These are phyloP conservation scores for Euura saliciscinereae DNA, from an alignment of 1,140 invertebrate species.

Conservation along the genomic window DNA sequence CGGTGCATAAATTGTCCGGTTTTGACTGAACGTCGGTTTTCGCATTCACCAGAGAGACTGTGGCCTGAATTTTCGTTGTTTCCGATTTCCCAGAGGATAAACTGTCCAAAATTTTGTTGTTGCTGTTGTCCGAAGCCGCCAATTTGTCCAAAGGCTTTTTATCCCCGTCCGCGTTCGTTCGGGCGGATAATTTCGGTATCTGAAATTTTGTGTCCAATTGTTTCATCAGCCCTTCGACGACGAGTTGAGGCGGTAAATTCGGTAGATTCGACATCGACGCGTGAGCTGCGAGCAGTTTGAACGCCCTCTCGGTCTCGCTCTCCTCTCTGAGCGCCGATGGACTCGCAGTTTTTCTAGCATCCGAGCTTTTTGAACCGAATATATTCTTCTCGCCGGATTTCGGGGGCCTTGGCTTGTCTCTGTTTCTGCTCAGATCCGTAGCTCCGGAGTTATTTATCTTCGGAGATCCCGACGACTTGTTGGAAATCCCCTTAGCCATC, in stretches of 20 bases:
- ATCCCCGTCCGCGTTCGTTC: constrained; percentile 45
- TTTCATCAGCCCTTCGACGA: constrained; percentile 77
- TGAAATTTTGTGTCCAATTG: constrained; percentile 84
- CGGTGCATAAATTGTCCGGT: constrained; percentile 36
- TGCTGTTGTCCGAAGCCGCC: constrained; percentile 18
- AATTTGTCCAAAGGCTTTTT: constrained; percentile 11
- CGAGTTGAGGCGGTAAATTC: constrained; percentile 55
- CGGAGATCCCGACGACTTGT: constrained; percentile 54
- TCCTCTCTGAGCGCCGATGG: constrained; percentile 67
- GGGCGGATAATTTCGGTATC: constrained; percentile 79
- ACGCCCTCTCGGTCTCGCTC: constrained; percentile 64
- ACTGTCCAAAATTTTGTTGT: constrained; percentile 32
- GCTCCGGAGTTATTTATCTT: constrained; percentile 53
- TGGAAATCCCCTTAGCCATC: constrained; percentile 39
- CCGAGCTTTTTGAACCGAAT: constrained; percentile 64
- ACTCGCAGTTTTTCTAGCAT: constrained; percentile 66
- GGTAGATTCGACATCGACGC: constrained; percentile 59
- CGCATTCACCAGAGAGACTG: constrained; percentile 16
- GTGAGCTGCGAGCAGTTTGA: constrained; percentile 59
- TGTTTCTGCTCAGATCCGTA: constrained; percentile 64
- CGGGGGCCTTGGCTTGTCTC: constrained; percentile 61
- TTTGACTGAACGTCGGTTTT: constrained; percentile 35
- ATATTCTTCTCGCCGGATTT: constrained; percentile 68
- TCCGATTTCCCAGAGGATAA: constrained; percentile 32
- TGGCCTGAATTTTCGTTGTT: constrained; percentile 30